A percentile compares a stretch with the other conserved stretches of the same genome.
Conservation (phyloP, 2,888 invertebrate species). For the Pandemis corylana region DNA sequence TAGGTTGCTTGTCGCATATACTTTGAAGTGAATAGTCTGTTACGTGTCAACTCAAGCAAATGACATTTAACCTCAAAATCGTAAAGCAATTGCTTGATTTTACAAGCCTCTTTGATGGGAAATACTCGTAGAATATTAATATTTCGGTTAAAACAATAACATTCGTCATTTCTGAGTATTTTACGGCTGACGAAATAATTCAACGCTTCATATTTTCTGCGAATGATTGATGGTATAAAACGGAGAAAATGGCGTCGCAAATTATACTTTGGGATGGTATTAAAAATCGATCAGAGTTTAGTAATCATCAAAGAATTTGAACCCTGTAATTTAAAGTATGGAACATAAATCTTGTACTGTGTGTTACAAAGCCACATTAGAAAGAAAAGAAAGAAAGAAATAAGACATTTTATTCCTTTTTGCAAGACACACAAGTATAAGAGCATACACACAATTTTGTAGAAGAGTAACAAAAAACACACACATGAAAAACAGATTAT, state of each 20-base stretch:
- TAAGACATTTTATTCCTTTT: too few species aligned
- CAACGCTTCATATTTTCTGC: slow-evolving; percentile 20
- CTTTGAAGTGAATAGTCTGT: too few species aligned
- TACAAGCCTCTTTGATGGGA: background rate
- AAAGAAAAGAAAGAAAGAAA: too few species aligned
- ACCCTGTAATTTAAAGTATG: slow-evolving; percentile 7
- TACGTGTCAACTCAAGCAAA: too few species aligned
- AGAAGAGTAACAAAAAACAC: too few species aligned
- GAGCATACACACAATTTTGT: too few species aligned
- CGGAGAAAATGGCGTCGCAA: slow-evolving; percentile 31
- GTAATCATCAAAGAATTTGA: slow-evolving; percentile 7
- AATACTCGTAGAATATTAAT: slow-evolving; percentile 10
- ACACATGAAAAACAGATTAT: too few species aligned
- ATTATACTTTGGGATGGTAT: slow-evolving; percentile 38
- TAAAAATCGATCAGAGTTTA: slow-evolving; percentile 42
- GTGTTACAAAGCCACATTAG: too few species aligned
- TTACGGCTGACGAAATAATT: slow-evolving; percentile 24
- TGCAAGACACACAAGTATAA: too few species aligned
- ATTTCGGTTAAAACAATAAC: slow-evolving; percentile 4
- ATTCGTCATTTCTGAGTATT: slow-evolving; percentile 5
- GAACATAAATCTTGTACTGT: background rate
- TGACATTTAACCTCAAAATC: too few species aligned
- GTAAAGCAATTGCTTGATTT: background rate
- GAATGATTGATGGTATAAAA: slow-evolving; percentile 38
- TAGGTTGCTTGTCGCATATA: too few species aligned